Evolutionary conservation across 2,888 invertebrate species (phyloP).

Genomic region (Bhutanitis thaidina): DNA sequence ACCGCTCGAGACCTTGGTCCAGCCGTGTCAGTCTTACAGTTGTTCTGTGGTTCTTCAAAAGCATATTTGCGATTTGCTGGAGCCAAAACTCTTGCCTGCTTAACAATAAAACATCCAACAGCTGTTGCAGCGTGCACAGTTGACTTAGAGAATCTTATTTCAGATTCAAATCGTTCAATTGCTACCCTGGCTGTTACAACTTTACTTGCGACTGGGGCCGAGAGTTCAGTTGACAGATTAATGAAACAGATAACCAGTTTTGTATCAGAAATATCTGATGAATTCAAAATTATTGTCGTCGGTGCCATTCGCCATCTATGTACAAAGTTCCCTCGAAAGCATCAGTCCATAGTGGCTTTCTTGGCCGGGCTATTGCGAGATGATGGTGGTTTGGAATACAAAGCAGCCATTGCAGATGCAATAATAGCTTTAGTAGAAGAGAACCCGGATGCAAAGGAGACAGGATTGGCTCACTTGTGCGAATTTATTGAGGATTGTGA

Average conservation of each 20-base stretch:
- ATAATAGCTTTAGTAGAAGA: slow-evolving; percentile 98
- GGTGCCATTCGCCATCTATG: slow-evolving; percentile 94
- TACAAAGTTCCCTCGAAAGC: slow-evolving; percentile 98
- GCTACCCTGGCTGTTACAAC: slow-evolving; percentile 99
- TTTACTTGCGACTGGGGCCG: slow-evolving; percentile 97
- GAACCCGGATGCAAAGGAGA: slow-evolving; percentile 98
- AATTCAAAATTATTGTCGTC: slow-evolving; percentile 99
- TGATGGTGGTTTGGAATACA: slow-evolving; percentile 98
- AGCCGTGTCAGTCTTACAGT: slow-evolving; percentile 96
- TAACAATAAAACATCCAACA: slow-evolving; percentile 97
- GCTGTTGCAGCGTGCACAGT: slow-evolving; percentile 99
- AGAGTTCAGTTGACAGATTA: slow-evolving; percentile 98
- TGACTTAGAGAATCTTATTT: slow-evolving; percentile 98
- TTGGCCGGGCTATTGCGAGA: slow-evolving; percentile 97
- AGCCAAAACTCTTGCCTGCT: slow-evolving; percentile 97
- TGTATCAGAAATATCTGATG: slow-evolving; percentile 99
- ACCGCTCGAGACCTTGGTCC: slow-evolving; percentile 93
- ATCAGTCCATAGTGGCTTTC: slow-evolving; percentile 97
- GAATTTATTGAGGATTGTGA: slow-evolving; percentile 99
- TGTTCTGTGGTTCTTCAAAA: slow-evolving; percentile 98
- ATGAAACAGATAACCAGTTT: slow-evolving; percentile 99
- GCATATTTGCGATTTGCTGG: slow-evolving; percentile 97
- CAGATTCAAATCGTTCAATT: slow-evolving; percentile 97
- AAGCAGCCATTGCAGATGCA: slow-evolving; percentile 98
- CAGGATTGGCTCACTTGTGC: slow-evolving; percentile 96